Percentiles rank a stretch among this genome's conserved stretches.
phyloP scores from a whole-genome alignment of 1,140 invertebrate genomes.

The Rhagoletis pomonella region DNA sequence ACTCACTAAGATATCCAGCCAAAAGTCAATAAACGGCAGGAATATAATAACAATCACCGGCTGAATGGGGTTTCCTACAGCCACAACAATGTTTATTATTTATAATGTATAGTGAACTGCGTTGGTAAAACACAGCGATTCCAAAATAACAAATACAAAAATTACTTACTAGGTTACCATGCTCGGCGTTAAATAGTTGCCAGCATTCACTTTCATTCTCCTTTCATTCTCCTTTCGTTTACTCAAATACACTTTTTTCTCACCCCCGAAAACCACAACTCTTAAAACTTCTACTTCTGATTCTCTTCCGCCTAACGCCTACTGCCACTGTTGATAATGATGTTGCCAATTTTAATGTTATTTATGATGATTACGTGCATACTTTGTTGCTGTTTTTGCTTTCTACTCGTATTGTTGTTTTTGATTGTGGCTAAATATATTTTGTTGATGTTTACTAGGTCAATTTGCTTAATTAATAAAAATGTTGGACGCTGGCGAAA shows the following conservation, averaged over 20 bases:
- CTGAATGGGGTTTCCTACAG: neutral
- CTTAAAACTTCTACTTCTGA: neutral
- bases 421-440: neutral
- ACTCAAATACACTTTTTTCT: neutral
- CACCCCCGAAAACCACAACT: neutral
- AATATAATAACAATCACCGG: constrained; percentile 27
- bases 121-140: neutral
- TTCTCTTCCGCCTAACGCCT: neutral
- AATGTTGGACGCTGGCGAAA: neutral
- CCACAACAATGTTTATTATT: neutral
- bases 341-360: constrained; percentile 46
- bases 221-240: neutral
- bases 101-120: too few relatives aligned
- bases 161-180: neutral
- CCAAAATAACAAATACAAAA: neutral
- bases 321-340: neutral
- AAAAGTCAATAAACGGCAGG: neutral
- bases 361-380: constrained; percentile 42
- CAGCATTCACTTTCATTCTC: neutral
- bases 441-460: constrained; percentile 48
- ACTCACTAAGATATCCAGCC: neutral
- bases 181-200: neutral
- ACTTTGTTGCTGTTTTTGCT: constrained; percentile 24
- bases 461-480: constrained; percentile 51
- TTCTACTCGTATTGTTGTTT: neutral